phyloP scores from a whole-genome alignment of 1,140 invertebrate species.

The Agrilus planipennis region DNA sequence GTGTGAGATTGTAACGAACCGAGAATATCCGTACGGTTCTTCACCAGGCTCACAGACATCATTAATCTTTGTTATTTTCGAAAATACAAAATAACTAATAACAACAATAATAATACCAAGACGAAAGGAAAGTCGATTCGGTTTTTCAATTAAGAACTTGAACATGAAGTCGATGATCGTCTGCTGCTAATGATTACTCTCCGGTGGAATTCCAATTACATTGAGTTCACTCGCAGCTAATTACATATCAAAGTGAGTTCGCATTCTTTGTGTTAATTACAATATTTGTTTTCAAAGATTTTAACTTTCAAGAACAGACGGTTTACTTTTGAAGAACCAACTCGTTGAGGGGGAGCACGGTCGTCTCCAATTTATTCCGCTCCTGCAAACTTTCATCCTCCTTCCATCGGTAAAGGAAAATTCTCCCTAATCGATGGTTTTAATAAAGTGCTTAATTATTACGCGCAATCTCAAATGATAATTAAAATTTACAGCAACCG shows the following conservation, averaged over 20 bases:
- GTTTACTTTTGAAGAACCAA: neutral
- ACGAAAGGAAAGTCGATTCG: too few species aligned
- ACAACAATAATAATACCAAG: too few species aligned
- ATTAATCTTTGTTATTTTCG: too few species aligned
- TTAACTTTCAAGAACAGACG: conserved; percentile 9
- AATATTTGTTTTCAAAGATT: conserved; percentile 27
- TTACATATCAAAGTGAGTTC: conserved; percentile 27
- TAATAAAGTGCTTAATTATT: neutral
- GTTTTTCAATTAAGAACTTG: too few species aligned
- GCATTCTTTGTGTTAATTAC: conserved; percentile 27
- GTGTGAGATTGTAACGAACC: too few species aligned
- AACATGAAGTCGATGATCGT: too few species aligned
- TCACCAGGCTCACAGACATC: too few species aligned
- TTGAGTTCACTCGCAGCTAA: conserved; percentile 19
- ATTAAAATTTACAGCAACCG: too few species aligned
- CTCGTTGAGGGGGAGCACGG: conserved; percentile 2
- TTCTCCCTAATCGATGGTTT: neutral
- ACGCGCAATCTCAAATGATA: neutral
- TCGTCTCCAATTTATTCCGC: conserved; percentile 1
- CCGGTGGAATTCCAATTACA: conserved; percentile 22
- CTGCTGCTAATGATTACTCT: conserved; percentile 15
- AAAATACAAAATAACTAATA: too few species aligned
- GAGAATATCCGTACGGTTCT: too few species aligned
- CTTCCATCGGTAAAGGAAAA: neutral
- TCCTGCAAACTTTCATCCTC: neutral